Base-by-base conservation (phyloP, 2,797 vertebrate species). In the Molossus molossus region DNA sequence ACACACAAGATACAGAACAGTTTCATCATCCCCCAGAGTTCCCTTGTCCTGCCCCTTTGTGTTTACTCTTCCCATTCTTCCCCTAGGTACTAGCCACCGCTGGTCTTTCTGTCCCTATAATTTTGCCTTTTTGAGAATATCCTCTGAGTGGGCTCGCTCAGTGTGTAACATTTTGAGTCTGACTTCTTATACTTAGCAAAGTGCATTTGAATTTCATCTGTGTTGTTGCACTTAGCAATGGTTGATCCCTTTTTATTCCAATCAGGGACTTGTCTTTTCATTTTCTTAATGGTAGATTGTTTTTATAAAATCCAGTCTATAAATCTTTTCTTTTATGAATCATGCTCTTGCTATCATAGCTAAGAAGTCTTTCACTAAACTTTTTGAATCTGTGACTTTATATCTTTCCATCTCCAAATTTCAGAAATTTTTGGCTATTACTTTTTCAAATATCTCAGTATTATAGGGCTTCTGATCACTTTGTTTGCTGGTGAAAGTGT, bases 1-100 rank as follows among this genome's bases (percentile, higher is more conserved):
- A 3, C 9, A 48, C 14, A 7, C 48, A 72, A 48, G 75, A 40
- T 40, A 27, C 12, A 65, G 73, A 88, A 37, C 11, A 23, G 62
- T n/a, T 18, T 23, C 12, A 0, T 21, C 6, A 1, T 55, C 29
- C 9, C 40, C 23, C 3, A 4, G n/a, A 2, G 20, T 45, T n/a
- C 33, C 69, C 27, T 93, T 37, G 5, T 76, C 29, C 29, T 76
- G 21, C 5, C 55, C 17, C 14, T 72, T 67, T 40, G 21, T 50
- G 45, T 64, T 7, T 20, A 2, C 6, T 60, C n/a, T 33, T 7
- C 6, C 27, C n/a, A 2, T 9, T 37, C 53, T 7, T 15, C 4
- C 11, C 40, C 40, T 2, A 5, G 25, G 50, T 1, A 0, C 40
- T 62, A 57, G 64, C 73, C 57, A 21, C 72, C 73, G 48, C 14